phyloP scores from a whole-genome alignment of 2,113 vertebrate species.

The Nerophis lumbriciformis region DNA sequence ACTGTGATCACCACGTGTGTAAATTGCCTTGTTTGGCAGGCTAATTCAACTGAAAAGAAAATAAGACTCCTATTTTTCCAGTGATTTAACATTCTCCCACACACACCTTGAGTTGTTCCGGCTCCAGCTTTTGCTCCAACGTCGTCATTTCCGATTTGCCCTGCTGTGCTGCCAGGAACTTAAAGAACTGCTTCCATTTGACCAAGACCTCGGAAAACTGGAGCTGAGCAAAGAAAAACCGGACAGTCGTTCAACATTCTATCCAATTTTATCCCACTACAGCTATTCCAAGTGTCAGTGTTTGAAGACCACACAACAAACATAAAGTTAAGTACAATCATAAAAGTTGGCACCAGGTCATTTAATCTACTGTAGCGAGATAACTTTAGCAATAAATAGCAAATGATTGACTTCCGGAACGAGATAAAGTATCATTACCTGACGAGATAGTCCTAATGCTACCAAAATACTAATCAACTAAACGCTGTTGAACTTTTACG shows the following conservation, averaged over 20 bases:
- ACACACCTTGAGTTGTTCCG: constrained; percentile 80
- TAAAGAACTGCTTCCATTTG: constrained; percentile 86
- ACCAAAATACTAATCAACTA: no score
- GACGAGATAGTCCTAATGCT: background rate
- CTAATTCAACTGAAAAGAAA: no score
- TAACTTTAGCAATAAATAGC: background rate
- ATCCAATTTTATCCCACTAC: background rate
- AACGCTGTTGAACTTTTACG: background rate
- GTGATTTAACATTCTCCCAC: background rate
- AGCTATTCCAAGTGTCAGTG: background rate
- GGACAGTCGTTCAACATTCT: background rate
- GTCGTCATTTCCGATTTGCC: constrained; percentile 75
- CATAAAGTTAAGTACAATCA: background rate
- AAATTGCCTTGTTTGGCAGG: no score
- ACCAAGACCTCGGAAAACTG: constrained; percentile 89
- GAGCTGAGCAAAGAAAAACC: constrained; percentile 64
- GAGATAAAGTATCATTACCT: background rate
- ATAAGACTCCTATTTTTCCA: background rate
- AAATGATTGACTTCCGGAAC: background rate
- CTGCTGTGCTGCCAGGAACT: constrained; percentile 79
- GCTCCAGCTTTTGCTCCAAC: constrained; percentile 80
- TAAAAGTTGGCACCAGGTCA: background rate
- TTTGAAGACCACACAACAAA: background rate
- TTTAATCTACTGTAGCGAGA: background rate
- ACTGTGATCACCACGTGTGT: no score